Conservation (phyloP, 2,113 vertebrate genomes). For the Columbina picui region DNA sequence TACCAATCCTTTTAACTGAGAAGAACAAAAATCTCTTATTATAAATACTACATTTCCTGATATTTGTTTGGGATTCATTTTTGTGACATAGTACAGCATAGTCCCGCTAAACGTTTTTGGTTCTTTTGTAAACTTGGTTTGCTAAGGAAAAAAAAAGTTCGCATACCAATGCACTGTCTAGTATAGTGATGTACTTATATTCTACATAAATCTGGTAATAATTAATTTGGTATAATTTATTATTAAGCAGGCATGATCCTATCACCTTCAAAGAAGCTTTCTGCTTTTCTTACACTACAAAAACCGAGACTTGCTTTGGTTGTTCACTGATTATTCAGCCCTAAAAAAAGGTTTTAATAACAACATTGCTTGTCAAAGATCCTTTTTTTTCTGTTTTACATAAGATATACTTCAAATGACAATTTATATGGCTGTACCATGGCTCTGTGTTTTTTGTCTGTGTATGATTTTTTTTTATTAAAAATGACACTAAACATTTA, state of each 20-base stretch:
- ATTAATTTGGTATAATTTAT: background rate
- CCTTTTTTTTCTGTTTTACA: background rate
- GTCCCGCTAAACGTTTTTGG: background rate
- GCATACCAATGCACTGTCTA: fast-evolving
- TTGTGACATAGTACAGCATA: background rate
- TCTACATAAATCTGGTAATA: background rate
- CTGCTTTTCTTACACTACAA: background rate
- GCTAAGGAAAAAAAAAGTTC: background rate
- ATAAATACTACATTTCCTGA: background rate
- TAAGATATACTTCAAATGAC: background rate
- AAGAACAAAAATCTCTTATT: background rate
- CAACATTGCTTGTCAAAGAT: background rate
- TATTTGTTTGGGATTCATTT: background rate
- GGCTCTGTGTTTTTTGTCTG: background rate
- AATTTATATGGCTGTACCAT: background rate
- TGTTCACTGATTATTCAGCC: background rate
- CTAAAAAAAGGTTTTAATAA: background rate
- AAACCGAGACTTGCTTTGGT: background rate
- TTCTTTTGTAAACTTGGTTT: background rate
- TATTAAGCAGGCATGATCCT: background rate
- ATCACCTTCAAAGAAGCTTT: background rate
- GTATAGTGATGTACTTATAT: background rate
- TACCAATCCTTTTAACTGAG: background rate
- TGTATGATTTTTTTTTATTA: background rate
- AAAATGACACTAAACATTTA: background rate